Conservation (phyloP, 2,888 invertebrate species). For the Laspeyria flexula region DNA sequence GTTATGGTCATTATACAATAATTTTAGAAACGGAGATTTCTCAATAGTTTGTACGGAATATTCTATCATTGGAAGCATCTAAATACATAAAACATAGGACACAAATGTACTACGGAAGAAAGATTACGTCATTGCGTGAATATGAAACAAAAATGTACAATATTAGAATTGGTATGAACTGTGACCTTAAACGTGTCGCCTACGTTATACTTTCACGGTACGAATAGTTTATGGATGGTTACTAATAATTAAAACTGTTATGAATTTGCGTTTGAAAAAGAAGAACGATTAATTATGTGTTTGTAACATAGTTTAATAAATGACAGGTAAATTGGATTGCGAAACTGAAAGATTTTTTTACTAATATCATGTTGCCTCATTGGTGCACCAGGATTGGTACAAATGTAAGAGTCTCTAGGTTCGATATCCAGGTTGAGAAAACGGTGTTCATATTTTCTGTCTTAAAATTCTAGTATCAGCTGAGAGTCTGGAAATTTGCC, state of each 20-base stretch:
- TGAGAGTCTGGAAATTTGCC: too few species aligned
- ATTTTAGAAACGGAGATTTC: constrained; percentile 21
- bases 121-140: constrained; percentile 37
- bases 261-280: background rate
- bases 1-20: constrained; percentile 25
- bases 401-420: too few species aligned
- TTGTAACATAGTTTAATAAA: too few species aligned
- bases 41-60: constrained; percentile 23
- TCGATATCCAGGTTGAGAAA: too few species aligned
- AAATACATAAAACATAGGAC: constrained; percentile 34
- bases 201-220: constrained; percentile 32
- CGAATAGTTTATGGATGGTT: constrained; percentile 7
- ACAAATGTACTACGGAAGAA: constrained; percentile 35
- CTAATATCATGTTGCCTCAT: too few species aligned
- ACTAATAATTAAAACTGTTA: constrained; percentile 5
- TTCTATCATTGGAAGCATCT: constrained; percentile 19
- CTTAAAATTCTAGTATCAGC: too few species aligned
- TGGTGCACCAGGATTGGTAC: too few species aligned
- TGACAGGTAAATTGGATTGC: too few species aligned
- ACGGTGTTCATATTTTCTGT: too few species aligned
- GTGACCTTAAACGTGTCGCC: constrained; percentile 45
- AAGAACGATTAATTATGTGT: too few species aligned
- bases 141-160: constrained; percentile 16
- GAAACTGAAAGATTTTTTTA: too few species aligned
- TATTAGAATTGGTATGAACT: constrained; percentile 47